Evolutionary conservation across 2,888 invertebrate genomes (phyloP), one percentile per base, ranked within the genome.

Genomic region (Cyrtodaria siliqua): DNA sequence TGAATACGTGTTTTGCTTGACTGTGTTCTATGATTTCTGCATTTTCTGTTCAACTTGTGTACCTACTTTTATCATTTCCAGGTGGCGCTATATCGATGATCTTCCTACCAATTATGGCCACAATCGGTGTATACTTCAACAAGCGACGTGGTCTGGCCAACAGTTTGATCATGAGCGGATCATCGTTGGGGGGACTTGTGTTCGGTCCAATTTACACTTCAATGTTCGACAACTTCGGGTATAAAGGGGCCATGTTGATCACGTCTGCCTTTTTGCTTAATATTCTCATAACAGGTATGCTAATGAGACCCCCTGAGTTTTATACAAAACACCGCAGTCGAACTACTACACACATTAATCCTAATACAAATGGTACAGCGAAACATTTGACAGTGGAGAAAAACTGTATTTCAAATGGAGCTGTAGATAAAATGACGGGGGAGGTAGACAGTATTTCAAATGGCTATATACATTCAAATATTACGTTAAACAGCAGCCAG

Each of bases 81-180:
- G 75, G 79, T 49, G 38, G 53, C 8, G 67, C 69, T 3, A 49
- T 73, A 24, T 61, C 79, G 0, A 38, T 76, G 18, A 62, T 68
- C 12, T 33, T 60, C 33, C 53, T 68, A 23, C 72, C 76, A 16
- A 50, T 53, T 14, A 23, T 80, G 2, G 56, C 72, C 9, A 62
- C 72, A 9, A 52, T 76, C 6, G 76, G 76, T 12, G 33, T 49
- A 3, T 80, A 80, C 44, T 80, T 80, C 52, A 50, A 69, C 42
- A 61, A 59, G 23, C 64, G 69, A 12, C 42, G 69, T 16, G 80
- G 69, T 24, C 16, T 80, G 20, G 80, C 75, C 12, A 80, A 80
- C 59, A 68, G 73, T 18, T 52, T 71, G 24, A 40, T 59, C 18
- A 57, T 49, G 3, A 53, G 42, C 9, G 50, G 72, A 20, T 53